Evolutionary conservation across 1,140 invertebrate species (phyloP).

Genomic region (Conopomorpha cramerella): DNA sequence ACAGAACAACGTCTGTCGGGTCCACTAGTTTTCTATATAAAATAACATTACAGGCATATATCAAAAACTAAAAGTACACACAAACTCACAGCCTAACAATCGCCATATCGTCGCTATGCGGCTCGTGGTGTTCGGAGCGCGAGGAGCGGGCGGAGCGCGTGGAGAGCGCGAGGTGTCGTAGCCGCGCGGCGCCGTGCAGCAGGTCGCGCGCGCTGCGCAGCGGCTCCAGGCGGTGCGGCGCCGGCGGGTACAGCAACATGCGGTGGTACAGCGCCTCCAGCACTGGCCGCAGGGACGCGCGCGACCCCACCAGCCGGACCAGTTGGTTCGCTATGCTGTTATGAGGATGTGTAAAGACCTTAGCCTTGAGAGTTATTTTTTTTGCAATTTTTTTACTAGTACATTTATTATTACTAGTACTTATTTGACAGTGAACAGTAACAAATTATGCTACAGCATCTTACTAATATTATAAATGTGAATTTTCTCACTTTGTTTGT

Average conservation of each 20-base stretch:
- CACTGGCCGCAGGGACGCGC: constrained; percentile 82
- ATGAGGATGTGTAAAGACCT: constrained; percentile 3
- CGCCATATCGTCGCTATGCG: constrained; percentile 87
- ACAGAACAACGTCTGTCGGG: too few relatives aligned
- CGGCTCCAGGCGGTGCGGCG: constrained; percentile 82
- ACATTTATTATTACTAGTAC: too few relatives aligned
- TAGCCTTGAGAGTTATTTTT: too few relatives aligned
- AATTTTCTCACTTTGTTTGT: too few relatives aligned
- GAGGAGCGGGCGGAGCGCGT: too few relatives aligned
- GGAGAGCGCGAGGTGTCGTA: constrained; percentile 70
- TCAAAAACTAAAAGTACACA: too few relatives aligned
- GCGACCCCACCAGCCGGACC: constrained; percentile 82
- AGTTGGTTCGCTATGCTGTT: constrained; percentile 85
- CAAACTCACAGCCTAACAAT: constrained; percentile 88
- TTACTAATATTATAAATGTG: too few relatives aligned
- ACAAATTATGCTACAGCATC: too few relatives aligned
- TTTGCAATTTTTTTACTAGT: too few relatives aligned
- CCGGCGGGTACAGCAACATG: constrained; percentile 86
- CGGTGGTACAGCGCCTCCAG: constrained; percentile 90
- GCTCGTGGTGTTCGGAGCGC: constrained; percentile 72
- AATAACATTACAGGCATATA: too few relatives aligned
- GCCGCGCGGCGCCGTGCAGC: constrained; percentile 74
- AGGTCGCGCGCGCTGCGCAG: constrained; percentile 78
- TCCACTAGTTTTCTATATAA: too few relatives aligned
- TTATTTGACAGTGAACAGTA: too few relatives aligned